Evolutionary conservation across 2,888 invertebrate genomes (phyloP).

Genomic region (Aspidiotus destructor): DNA sequence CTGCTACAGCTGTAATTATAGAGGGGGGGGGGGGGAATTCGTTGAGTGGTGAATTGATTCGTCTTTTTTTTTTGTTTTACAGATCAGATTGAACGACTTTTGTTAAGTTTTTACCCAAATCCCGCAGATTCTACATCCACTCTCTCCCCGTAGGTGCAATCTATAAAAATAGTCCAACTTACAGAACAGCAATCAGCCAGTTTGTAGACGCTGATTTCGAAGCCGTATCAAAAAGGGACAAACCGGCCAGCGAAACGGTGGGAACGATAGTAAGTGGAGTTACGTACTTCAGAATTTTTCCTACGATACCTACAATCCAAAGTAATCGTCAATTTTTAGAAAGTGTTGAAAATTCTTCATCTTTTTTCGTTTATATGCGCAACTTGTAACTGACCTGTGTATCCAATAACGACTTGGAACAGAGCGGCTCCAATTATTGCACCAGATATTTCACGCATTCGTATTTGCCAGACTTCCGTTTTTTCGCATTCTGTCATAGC

Average conservation of each 20-base stretch:
- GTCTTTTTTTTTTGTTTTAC: too few relatives aligned
- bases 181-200: constrained; percentile 76
- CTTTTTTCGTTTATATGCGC: neutral
- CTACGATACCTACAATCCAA: constrained; percentile 56
- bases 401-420: constrained; percentile 63
- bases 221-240: constrained; percentile 73
- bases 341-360: too few relatives aligned
- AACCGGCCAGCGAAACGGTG: constrained; percentile 70
- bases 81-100: too few relatives aligned
- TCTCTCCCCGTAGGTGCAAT: too few relatives aligned
- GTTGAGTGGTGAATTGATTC: too few relatives aligned
- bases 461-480: constrained; percentile 57
- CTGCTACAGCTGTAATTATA: too few relatives aligned
- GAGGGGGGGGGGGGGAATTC: too few relatives aligned
- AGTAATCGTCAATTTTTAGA: too few relatives aligned
- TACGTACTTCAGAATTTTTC: constrained; percentile 61
- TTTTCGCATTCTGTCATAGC: constrained; percentile 50
- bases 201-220: constrained; percentile 69
- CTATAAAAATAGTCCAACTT: constrained; percentile 40
- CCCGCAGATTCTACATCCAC: too few relatives aligned
- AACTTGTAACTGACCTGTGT: constrained; percentile 37
- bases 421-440: constrained; percentile 70
- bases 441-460: constrained; percentile 73
- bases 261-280: constrained; percentile 77
- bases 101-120: too few relatives aligned